Percentiles rank a stretch among this genome's conserved stretches.
These are phyloP conservation scores for Platysternon megacephalum DNA, from an alignment of 2,113 vertebrate genomes.

Conservation along the genomic window DNA sequence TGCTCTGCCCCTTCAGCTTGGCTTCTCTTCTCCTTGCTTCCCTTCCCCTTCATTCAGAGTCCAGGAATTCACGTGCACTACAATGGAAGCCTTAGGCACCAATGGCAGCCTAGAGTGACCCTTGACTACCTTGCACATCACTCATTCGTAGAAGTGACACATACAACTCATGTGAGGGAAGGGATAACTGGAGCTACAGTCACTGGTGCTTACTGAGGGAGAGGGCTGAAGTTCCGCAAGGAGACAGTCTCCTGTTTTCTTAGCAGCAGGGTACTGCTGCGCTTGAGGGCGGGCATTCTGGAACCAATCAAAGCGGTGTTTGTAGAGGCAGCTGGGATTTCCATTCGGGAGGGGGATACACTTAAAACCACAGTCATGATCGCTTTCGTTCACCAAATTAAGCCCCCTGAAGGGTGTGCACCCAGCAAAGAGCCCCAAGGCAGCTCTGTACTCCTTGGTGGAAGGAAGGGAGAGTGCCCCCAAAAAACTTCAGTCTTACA, in stretches of 20 bases:
- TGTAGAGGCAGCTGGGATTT: not conserved
- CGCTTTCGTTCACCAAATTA: not conserved
- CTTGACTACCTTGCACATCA: not conserved
- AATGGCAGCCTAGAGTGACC: slow-evolving; percentile 7
- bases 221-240: not conserved
- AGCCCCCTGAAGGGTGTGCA: slow-evolving; percentile 7
- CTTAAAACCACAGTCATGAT: not conserved
- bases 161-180: not conserved
- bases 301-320: rapidly evolving
- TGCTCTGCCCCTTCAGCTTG: not conserved
- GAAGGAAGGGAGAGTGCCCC: slow-evolving; percentile 32
- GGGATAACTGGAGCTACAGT: slow-evolving; percentile 2
- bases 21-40: not conserved
- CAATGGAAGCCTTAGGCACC: not conserved
- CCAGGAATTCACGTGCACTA: rapidly evolving
- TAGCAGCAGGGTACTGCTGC: rapidly evolving
- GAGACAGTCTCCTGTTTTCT: not conserved
- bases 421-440: not conserved
- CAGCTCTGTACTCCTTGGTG: slow-evolving; percentile 21
- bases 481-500: not conserved
- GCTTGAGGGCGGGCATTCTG: not conserved
- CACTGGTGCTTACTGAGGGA: not conserved
- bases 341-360: not conserved
- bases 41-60: not conserved
- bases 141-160: not conserved